phyloP scores from a whole-genome alignment of 2,113 vertebrate genomes.

The Leucosticte australis region DNA sequence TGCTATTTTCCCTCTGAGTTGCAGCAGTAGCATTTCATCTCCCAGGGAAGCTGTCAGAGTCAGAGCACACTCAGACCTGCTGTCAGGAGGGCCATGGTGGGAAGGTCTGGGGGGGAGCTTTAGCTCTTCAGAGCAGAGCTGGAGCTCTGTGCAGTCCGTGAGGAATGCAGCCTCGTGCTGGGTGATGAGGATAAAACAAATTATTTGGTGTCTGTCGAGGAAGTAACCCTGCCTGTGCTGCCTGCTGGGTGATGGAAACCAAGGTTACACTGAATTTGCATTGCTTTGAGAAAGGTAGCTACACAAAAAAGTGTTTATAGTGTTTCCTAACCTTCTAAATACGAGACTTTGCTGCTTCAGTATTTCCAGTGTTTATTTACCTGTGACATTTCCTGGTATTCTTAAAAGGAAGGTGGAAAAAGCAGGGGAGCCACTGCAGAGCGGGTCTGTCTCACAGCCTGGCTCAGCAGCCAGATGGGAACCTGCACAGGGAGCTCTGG shows the following conservation, averaged over 20 bases:
- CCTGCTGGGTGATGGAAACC: not conserved
- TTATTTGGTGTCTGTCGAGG: not conserved
- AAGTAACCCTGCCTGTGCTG: not conserved
- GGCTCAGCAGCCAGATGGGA: constrained; percentile 1
- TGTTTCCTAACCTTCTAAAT: not conserved
- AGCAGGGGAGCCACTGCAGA: not conserved
- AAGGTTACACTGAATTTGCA: not conserved
- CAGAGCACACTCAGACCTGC: not conserved
- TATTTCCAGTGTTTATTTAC: not conserved
- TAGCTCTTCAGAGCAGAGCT: not conserved
- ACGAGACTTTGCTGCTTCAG: not conserved
- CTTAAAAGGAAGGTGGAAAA: not conserved
- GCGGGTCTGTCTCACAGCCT: not conserved
- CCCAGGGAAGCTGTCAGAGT: not conserved
- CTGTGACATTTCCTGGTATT: not conserved
- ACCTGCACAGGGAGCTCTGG: not conserved
- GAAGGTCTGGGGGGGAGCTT: not conserved
- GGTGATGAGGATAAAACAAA: not conserved
- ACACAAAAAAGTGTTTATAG: not conserved
- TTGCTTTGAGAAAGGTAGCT: not conserved
- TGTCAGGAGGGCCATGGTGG: not conserved
- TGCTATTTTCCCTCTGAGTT: not conserved
- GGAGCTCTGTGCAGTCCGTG: not conserved
- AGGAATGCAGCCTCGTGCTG: not conserved
- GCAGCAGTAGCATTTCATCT: not conserved